Evolutionary conservation across 2,888 invertebrate genomes (phyloP).

Genomic region (Odontocolon sp.): DNA sequence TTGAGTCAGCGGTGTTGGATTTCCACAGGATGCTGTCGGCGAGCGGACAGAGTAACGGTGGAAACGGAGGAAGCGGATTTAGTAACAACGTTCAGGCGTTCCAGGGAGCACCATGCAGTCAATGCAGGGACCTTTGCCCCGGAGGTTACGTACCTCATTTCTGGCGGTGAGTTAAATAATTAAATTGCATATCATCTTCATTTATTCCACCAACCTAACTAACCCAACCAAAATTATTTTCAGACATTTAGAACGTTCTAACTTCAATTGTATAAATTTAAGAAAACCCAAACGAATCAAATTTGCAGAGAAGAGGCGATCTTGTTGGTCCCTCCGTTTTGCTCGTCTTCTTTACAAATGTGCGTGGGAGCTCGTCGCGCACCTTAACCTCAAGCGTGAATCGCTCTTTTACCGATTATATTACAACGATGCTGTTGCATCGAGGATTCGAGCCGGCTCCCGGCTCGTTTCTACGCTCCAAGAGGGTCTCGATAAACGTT

Average conservation of each 20-base stretch:
- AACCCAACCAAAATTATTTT: neutral
- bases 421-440: slow-evolving; percentile 35
- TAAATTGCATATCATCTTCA: slow-evolving; percentile 48
- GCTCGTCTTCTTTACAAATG: neutral
- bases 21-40: slow-evolving; percentile 77
- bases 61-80: slow-evolving; percentile 51
- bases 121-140: slow-evolving; percentile 78
- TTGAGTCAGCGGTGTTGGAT: no score
- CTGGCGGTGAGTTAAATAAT: slow-evolving; percentile 80
- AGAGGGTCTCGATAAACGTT: slow-evolving; percentile 41
- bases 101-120: slow-evolving; percentile 78
- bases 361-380: slow-evolving; percentile 44
- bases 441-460: slow-evolving; percentile 42
- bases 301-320: neutral
- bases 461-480: slow-evolving; percentile 25
- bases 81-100: slow-evolving; percentile 58
- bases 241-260: no score
- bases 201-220: neutral
- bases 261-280: no score
- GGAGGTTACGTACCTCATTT: slow-evolving; percentile 79
- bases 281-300: neutral
- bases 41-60: slow-evolving; percentile 63
- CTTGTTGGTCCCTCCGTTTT: slow-evolving; percentile 12
- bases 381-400: slow-evolving; percentile 31
- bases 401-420: slow-evolving; percentile 52